Percentiles rank a stretch among this genome's conserved stretches.
These are phyloP conservation scores for Tribolium castaneum DNA, from an alignment of 1,140 invertebrate species.

Conservation along the genomic window DNA sequence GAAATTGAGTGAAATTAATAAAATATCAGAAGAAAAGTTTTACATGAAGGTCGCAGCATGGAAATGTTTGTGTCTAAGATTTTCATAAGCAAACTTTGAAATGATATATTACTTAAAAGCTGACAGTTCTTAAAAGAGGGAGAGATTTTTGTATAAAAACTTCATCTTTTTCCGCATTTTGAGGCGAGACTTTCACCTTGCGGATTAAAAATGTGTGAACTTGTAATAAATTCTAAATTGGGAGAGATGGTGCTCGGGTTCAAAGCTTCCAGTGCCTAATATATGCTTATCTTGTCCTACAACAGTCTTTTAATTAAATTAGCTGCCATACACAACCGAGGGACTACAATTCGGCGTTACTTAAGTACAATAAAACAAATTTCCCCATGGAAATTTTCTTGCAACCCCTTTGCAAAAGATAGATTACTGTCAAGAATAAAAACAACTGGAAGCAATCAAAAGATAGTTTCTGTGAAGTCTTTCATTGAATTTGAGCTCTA, in stretches of 20 bases:
- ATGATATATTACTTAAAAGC: conserved; percentile 43
- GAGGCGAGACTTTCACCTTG: conserved; percentile 1
- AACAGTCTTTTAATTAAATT: not conserved
- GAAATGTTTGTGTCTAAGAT: conserved; percentile 18
- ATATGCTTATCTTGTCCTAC: not conserved
- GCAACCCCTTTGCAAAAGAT: not conserved
- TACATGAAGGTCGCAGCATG: not conserved
- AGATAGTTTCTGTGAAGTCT: not conserved
- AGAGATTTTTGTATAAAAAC: conserved; percentile 27
- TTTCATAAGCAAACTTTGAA: conserved; percentile 37
- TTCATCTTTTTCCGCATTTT: not conserved
- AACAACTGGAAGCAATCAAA: not conserved
- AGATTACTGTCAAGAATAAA: too few relatives aligned
- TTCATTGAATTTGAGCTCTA: not conserved
- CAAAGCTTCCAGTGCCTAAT: not conserved
- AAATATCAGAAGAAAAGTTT: conserved; percentile 17
- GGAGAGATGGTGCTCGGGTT: not conserved
- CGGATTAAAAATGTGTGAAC: not conserved
- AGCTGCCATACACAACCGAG: not conserved
- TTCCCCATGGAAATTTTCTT: not conserved
- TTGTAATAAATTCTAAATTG: not conserved
- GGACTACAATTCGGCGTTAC: not conserved
- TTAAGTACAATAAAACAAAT: not conserved
- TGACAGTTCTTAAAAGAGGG: conserved; percentile 30
- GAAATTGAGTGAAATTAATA: conserved; percentile 30